These are phyloP conservation scores for Stegodyphus mimosarum DNA, from an alignment of 1,140 invertebrate species.

Conservation along the genomic window DNA sequence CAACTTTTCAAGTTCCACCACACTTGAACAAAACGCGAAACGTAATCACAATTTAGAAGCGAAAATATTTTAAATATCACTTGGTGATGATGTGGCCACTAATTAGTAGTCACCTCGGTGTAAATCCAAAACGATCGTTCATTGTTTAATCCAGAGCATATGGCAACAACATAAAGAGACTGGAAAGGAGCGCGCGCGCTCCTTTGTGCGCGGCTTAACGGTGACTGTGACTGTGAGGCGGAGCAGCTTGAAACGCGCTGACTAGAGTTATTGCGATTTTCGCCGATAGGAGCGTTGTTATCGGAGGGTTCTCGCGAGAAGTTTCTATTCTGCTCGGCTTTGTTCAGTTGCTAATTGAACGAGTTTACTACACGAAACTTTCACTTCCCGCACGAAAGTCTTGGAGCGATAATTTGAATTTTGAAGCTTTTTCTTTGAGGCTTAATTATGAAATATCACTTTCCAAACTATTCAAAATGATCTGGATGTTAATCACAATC, in stretches of 20 bases:
- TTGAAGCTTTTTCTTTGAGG: no score
- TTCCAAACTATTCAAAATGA: no score
- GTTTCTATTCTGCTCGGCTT: neutral
- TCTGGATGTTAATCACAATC: no score
- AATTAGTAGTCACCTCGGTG: neutral
- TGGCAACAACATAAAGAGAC: neutral
- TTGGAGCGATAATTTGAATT: no score
- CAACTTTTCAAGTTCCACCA: neutral
- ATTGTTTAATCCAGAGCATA: slow-evolving; percentile 29
- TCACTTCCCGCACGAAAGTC: no score
- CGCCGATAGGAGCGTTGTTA: neutral
- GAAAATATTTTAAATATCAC: neutral
- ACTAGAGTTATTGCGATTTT: neutral
- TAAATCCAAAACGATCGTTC: slow-evolving; percentile 8
- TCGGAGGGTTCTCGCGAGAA: neutral
- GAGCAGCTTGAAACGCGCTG: neutral
- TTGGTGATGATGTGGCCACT: neutral
- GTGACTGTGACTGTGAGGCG: neutral
- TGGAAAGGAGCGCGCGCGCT: neutral
- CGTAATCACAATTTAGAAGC: neutral
- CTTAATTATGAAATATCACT: no score
- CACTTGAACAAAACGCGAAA: neutral
- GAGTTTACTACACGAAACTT: no score
- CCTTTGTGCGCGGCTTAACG: neutral
- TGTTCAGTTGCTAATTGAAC: neutral